Evolutionary conservation across 2,113 vertebrate species (phyloP).

Genomic region (Sula dactylatra): DNA sequence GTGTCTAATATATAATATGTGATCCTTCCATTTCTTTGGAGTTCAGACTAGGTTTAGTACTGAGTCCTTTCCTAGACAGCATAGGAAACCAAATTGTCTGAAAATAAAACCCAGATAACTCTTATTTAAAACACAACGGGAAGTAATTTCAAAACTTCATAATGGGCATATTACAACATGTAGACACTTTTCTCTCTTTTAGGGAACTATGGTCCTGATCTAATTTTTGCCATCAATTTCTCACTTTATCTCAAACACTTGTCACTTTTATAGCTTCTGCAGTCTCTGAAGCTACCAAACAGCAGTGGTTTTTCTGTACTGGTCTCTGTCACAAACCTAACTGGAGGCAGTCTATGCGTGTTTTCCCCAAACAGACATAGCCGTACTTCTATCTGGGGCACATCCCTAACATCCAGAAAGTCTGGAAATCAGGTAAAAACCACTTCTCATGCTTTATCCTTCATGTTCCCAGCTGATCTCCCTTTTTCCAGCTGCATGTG

Average conservation of each 20-base stretch:
- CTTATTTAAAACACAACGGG: neutral
- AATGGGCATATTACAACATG: neutral
- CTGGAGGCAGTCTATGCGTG: accelerated
- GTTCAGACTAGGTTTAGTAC: neutral
- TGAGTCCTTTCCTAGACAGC: neutral
- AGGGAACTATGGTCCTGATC: neutral
- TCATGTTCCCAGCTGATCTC: neutral
- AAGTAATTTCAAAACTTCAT: neutral
- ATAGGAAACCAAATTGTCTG: neutral
- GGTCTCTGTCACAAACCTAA: neutral
- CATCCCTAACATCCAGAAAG: neutral
- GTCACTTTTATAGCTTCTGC: neutral
- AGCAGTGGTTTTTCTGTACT: neutral
- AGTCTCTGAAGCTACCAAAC: neutral
- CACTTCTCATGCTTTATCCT: neutral
- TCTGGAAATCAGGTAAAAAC: neutral
- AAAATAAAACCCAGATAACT: neutral
- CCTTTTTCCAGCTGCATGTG: accelerated
- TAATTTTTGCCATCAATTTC: neutral
- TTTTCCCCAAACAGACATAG: neutral
- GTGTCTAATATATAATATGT: neutral
- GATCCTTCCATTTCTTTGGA: neutral
- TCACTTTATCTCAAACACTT: neutral
- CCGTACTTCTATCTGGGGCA: neutral
- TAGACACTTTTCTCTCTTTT: neutral